Conservation (phyloP, 1,140 invertebrate species). For the Drosophila neocordata region DNA sequence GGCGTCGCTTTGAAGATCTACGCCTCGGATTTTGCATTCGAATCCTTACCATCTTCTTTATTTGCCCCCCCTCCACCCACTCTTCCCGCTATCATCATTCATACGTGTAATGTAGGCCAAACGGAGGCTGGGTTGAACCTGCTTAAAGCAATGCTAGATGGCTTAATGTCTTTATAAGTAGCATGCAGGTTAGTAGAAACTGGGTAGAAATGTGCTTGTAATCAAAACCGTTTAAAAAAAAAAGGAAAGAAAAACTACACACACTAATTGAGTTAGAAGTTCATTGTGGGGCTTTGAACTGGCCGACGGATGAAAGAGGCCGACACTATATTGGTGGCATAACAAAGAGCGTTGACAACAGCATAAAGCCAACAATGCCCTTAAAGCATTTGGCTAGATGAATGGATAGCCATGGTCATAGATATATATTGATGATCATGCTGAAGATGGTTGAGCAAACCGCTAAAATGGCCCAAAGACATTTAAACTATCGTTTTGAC, state of each 20-base stretch:
- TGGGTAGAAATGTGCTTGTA: constrained; percentile 65
- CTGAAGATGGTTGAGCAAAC: constrained; percentile 48
- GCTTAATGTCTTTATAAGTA: constrained; percentile 79
- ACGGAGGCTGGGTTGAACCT: constrained; percentile 28
- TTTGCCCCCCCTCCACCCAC: constrained; percentile 2
- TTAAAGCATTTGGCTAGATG: constrained; percentile 41
- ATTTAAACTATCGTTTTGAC: constrained; percentile 65
- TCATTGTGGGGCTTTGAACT: constrained; percentile 68
- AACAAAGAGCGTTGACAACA: constrained; percentile 81
- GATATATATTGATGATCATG: constrained; percentile 32
- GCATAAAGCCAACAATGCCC: constrained; percentile 75
- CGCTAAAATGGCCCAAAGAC: constrained; percentile 72
- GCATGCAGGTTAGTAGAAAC: constrained; percentile 31
- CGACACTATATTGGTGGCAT: constrained; percentile 71
- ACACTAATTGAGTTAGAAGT: constrained; percentile 78
- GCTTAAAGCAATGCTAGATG: constrained; percentile 39
- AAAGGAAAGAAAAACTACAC: constrained; percentile 32
- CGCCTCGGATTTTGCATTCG: not conserved
- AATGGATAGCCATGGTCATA: constrained; percentile 47
- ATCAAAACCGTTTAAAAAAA: constrained; percentile 80
- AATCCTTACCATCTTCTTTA: not conserved
- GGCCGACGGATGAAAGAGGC: constrained; percentile 62
- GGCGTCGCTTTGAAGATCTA: constrained; percentile 38
- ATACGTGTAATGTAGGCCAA: constrained; percentile 65
- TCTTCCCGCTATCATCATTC: not conserved